Base-by-base conservation (phyloP, 2,113 vertebrate species). In the Neodontobutis hainanensis region DNA sequence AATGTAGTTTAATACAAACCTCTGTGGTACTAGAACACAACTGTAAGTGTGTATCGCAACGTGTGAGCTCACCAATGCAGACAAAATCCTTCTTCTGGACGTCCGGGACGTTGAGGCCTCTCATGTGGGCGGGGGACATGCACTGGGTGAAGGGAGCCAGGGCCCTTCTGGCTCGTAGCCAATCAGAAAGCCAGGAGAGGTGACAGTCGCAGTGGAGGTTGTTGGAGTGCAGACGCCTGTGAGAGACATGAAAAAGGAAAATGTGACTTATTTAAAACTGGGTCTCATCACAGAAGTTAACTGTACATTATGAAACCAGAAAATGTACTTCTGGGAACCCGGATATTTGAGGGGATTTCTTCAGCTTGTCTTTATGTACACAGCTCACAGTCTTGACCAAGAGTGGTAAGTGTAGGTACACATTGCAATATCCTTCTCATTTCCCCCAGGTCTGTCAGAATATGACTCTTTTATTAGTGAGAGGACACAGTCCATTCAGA, bases 101-200 rank as follows among this genome's bases (percentile, higher is more conserved):
- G 60, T 99, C 96, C 0, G 96, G 96, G 65, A 99, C 95, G 0
- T 95, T 98, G 80, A 98, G 96, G 49, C 97, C 97, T 40, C 97
- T 92, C 92, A 99, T 94, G 87, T 94, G 92, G 73, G 95, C 94
- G 0, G 97, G 97, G 11, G 95, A 94, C 94, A 98, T 95, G 91
- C 97, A 99, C 80, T 99, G 96, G 6, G 97, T 99, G 89, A 99
- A 99, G 81, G 96, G 97, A 62, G 97, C 97, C 60, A 99, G 82
- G 0, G 94, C 93, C 52, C 94, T 93, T 19, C 97, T 84, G 85
- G 97, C 96, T 32, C 96, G 91, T 83, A 99, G 91, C 97, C 97
- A 99, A 64, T 98, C 97, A 0, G 97, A 98, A 48, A 99, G 95
- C 97, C 97, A 99, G 62, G 96, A 94, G 89, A 99, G 91, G 92